Conservation (phyloP, 2,113 vertebrate genomes). For the Lagopus muta region DNA sequence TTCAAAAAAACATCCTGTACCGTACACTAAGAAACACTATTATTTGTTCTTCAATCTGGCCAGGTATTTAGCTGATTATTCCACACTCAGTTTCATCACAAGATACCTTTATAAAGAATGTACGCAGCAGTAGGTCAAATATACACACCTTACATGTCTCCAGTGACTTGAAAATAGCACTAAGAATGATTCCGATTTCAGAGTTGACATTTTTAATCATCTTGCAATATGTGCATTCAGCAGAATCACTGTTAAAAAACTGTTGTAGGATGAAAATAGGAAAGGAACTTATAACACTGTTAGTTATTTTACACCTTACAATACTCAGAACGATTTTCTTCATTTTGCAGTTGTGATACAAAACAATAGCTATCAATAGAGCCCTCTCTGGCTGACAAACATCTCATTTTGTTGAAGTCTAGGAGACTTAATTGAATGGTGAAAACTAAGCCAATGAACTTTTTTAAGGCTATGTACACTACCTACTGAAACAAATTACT, state of each 20-base stretch:
- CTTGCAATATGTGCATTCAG: background rate
- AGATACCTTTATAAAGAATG: background rate
- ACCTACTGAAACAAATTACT: background rate
- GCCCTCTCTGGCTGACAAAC: background rate
- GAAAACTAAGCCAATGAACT: background rate
- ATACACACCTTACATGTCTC: background rate
- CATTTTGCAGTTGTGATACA: background rate
- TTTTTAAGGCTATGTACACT: background rate
- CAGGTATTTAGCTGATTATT: background rate
- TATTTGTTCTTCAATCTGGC: background rate
- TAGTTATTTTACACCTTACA: background rate
- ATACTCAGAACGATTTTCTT: background rate
- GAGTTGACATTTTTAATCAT: background rate
- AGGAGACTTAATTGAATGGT: background rate
- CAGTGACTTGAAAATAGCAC: background rate
- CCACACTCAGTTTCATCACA: background rate
- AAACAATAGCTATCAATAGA: background rate
- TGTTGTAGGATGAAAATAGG: background rate
- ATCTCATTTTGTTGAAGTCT: background rate
- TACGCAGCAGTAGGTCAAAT: background rate
- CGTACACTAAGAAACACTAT: background rate
- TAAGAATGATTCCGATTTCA: background rate
- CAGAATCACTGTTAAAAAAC: background rate
- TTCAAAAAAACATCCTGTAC: background rate
- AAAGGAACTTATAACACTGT: accelerated